A percentile compares a stretch with the other conserved stretches of the same genome.
phyloP scores from a whole-genome alignment of 1,140 invertebrate species.

The Pseudobourletiella spinata region DNA sequence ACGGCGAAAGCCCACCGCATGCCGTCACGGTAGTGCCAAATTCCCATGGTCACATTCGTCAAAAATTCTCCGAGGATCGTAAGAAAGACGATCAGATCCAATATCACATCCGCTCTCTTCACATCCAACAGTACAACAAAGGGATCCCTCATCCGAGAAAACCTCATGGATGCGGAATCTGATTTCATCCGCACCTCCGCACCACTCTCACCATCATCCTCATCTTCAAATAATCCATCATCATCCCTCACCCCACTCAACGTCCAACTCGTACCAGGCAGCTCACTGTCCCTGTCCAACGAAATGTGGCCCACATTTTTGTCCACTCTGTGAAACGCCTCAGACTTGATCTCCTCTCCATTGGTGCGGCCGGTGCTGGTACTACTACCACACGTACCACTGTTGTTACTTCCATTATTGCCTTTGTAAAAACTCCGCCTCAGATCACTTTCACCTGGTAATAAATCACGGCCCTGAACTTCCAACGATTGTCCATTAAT shows the following conservation, averaged over 20 bases:
- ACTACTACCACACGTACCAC: too few species aligned
- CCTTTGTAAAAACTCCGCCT: too few species aligned
- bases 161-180: not conserved
- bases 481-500: too few species aligned
- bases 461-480: too few species aligned
- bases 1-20: constrained; percentile 19
- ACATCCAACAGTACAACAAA: constrained; percentile 13
- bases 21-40: constrained; percentile 15
- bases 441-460: too few species aligned
- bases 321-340: not conserved
- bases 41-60: constrained; percentile 8
- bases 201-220: not conserved
- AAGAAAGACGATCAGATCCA: constrained; percentile 19
- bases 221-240: not conserved
- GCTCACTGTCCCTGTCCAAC: not conserved
- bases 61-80: constrained; percentile 10
- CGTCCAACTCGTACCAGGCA: not conserved
- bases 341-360: too few species aligned
- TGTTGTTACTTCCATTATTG: too few species aligned
- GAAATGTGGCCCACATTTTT: not conserved
- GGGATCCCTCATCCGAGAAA: not conserved
- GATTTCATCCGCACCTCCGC: not conserved
- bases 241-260: not conserved
- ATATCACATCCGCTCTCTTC: constrained; percentile 9
- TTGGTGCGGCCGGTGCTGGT: too few species aligned